Base-by-base conservation (phyloP, 1,140 invertebrate species). In the Ostrea edulis region DNA sequence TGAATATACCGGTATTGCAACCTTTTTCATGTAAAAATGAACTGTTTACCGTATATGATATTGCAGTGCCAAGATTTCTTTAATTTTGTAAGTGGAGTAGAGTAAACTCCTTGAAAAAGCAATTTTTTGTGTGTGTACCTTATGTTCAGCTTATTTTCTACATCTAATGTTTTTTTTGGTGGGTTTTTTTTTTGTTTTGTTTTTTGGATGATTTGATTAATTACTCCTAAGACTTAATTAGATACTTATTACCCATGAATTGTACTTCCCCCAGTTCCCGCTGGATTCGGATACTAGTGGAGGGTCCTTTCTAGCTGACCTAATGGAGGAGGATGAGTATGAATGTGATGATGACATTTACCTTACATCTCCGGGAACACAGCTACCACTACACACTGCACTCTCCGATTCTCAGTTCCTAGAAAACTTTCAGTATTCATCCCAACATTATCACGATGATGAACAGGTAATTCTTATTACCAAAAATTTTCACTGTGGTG, bases 391-490 rank as follows among this genome's bases (percentile, higher is more conserved):
- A 29, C 68, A 77, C 25, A 29, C 68, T 8, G 29, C 68, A 25
- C 68, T 35, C 68, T 29, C 68, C 0, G 68, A 77, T 77, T 77
- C 68, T 29, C 68, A 77, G 25, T 77, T 77, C 29, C 14, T 77
- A 29, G 68, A 77, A 77, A 77, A 77, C 68, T 77, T 77, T 25
- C 68, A 77, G 25, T 77, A 77, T 77, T 77, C 68, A 77, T 77
- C 68, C 29, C 68, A 77, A 35, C 68, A 29, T 77, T 77, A 77
- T 77, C 68, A 77, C 2, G 68, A 22, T 29, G 25, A 77, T 35
- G 12, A 77, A 35, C 22, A 77, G 29, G 68, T 77, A 77, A 29
- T 55, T 55, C 9, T 55, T 55, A 55, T 55, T 55, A 55, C 54
- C 54, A 55, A 17, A 5, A n/a, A n/a, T n/a, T n/a, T n/a, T n/a